Base-by-base conservation (phyloP, 1,140 invertebrate genomes). In the Drosophila prosaltans region DNA sequence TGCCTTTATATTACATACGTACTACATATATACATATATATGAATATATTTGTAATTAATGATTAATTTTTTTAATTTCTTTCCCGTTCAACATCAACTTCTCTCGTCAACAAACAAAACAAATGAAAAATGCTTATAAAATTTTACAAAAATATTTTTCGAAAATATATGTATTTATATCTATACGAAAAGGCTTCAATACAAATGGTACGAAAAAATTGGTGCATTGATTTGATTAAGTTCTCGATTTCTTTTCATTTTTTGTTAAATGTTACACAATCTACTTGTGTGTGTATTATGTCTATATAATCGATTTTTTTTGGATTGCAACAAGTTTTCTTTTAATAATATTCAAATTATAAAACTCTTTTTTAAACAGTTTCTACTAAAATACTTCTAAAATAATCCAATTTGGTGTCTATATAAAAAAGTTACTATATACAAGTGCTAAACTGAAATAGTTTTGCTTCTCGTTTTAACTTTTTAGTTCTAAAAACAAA, bases 131-230 rank as follows among this genome's bases (percentile, higher is more conserved):
- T 64, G 78, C 83, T 83, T 86, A 72, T 82, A 86, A 74, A 74
- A 60, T 63, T 55, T 30, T 21, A 32, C 26, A 51, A 10, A 36
- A 60, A 65, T 64, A 78, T 75, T 51, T 72, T 39, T 41, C 58
- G 24, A n/a, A 41, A 45, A 1, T 26, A 16, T 71, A 48, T 60
- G 58, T 39, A 58, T 65, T 62, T 74, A 65, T 69, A 69, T 16
- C 16, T 16, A 16, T 82, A 70, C 81, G 60, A 58, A 85, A 78
- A 90, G 88, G 88, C 88, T 80, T 90, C 88, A 71, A 90, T 90
- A 90, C 88, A 90, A 90, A 90, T 90, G 88, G 88, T 90, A 90
- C 86, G 88, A 90, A 90, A 83, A 83, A 88, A 90, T 86, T 85
- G 82, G 82, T 85, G 79, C 43, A 89, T 77, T 77, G 32, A 74